Evolutionary conservation across 2,113 vertebrate genomes (phyloP), one percentile per base, ranked within the genome.

Genomic region (Okapia johnstoni): DNA sequence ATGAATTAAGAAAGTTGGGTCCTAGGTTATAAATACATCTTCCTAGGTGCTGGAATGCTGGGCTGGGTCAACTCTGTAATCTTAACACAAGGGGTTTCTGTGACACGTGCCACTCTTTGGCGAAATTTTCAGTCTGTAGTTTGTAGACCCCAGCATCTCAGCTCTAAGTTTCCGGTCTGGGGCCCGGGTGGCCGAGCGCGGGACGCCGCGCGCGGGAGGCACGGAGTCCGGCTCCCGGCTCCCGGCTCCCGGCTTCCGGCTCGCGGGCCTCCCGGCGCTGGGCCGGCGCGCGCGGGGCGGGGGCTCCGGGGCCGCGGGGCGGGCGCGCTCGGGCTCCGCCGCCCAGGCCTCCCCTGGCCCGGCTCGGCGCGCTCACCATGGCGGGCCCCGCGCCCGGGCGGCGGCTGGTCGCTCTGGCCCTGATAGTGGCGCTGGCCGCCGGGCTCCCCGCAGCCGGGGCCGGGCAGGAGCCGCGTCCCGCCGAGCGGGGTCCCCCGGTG

Each of bases 401-500:
- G 94, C 89, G 95, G 91, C 84, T 92, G 76, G 80, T 61, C 1
- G 55, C 85, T 30, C 92, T 98, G 46, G 93, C 79, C 80, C 90
- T 96, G 93, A 63, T 23, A 6, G 33, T 96, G 91, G 94, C 90
- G 26, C 58, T 98, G 94, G 55, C 73, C 2, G 19, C 63, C 8
- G 83, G 25, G 3, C 58, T 80, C 12, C 85, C 93, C 25, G 36
- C 52, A 1, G 63, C 13, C 28, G 10, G 1, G 70, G 96, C 60
- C n/a, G 95, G 96, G 96, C 97, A 52, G 48, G 10, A 95, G 96
- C 98, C 97, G 81, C 98, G 97, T 40, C 92, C 96, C 1, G 96
- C 98, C 23, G 96, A 97, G 85, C 90, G 94, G 0, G 98, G 98
- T 85, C 97, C 97, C 26, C 99, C 99, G 0, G 99, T 99, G 5